Percentiles rank a stretch among this genome's conserved stretches.
These are phyloP conservation scores for Drosophila bunnanda DNA, from an alignment of 2,888 invertebrate species.

Conservation along the genomic window DNA sequence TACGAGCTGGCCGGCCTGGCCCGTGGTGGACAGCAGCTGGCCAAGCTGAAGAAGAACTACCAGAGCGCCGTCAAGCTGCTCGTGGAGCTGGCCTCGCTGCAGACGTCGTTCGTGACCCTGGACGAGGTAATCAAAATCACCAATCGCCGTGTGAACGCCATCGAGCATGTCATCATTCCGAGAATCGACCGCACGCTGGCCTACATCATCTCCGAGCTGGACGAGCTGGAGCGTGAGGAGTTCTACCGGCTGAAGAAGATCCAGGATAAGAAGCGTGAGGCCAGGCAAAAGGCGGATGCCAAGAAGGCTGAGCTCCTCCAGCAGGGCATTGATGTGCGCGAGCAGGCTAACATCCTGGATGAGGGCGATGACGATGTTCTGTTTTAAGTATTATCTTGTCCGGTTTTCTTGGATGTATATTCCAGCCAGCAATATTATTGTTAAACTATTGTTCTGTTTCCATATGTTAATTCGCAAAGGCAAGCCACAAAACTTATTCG, in stretches of 20 bases:
- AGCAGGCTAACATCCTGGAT: slow-evolving; percentile 88
- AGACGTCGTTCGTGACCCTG: slow-evolving; percentile 98
- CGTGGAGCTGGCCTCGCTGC: slow-evolving; percentile 98
- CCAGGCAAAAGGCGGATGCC: slow-evolving; percentile 89
- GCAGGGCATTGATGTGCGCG: slow-evolving; percentile 85
- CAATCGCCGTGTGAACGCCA: slow-evolving; percentile 99
- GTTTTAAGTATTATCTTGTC: slow-evolving; percentile 87
- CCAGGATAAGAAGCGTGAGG: slow-evolving; percentile 96
- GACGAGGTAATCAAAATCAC: slow-evolving; percentile 99
- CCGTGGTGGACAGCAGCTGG: slow-evolving; percentile 98
- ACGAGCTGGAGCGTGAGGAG: slow-evolving; percentile 98
- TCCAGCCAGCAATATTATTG: slow-evolving; percentile 75
- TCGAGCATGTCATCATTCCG: slow-evolving; percentile 99
- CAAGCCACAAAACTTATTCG: slow-evolving; percentile 50
- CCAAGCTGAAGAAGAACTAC: slow-evolving; percentile 99
- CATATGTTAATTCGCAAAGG: slow-evolving; percentile 44
- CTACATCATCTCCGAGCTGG: slow-evolving; percentile 98
- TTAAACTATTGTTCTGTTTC: slow-evolving; percentile 71
- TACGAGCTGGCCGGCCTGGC: slow-evolving; percentile 98
- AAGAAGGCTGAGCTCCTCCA: slow-evolving; percentile 84
- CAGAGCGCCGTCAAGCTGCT: slow-evolving; percentile 97
- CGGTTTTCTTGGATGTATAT: slow-evolving; percentile 44
- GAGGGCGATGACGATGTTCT: slow-evolving; percentile 95
- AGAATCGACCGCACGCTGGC: slow-evolving; percentile 96
- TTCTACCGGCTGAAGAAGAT: slow-evolving; percentile 97